Evolutionary conservation across 2,797 vertebrate species (phyloP), one percentile per base, ranked within the genome.

Genomic region (Bovichtus diacanthus): DNA sequence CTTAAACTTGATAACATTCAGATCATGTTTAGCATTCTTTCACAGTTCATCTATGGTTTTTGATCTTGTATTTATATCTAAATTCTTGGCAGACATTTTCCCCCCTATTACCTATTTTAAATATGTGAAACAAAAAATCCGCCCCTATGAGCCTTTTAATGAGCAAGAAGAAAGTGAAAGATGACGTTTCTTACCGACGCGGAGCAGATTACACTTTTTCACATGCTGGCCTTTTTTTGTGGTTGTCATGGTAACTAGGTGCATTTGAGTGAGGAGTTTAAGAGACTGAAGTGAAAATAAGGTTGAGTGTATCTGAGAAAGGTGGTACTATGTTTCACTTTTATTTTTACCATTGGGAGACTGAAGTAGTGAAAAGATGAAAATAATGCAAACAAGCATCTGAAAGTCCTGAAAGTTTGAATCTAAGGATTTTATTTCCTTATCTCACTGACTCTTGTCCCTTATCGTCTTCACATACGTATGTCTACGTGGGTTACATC

Each of bases 181-280:
- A 19, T 27, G 6, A 4, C 4, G 44, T 63, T 53, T 47, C n/a
- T 23, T 16, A 29, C 31, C 31, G n/a, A 4, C 8, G 39, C 50
- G 41, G 43, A 19, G 9, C 34, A 53, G 16, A 59, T 25, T n/a
- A 8, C 34, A 10, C 54, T 62, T 72, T 46, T 49, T 41, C 19
- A 54, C 38, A 61, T 56, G 29, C 51, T 66, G 44, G 60, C 6
- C 16, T 64, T 69, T 31, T 55, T 43, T 36, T 46, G 11, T 27
- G 19, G 82, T 84, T 80, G 74, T 56, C 76, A 63, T 49, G 67
- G 51, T 70, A 82, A 80, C 76, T 65, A 4, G 55, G 54, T 79
- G 55, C 61, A 50, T 58, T 66, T 61, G 29, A 29, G 23, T 25
- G 25, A 63, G 10, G 36, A 18, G 19, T 21, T 47, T 3, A 38